These are phyloP conservation scores for Papilio polytes DNA, from an alignment of 1,140 invertebrate species.

Conservation along the genomic window DNA sequence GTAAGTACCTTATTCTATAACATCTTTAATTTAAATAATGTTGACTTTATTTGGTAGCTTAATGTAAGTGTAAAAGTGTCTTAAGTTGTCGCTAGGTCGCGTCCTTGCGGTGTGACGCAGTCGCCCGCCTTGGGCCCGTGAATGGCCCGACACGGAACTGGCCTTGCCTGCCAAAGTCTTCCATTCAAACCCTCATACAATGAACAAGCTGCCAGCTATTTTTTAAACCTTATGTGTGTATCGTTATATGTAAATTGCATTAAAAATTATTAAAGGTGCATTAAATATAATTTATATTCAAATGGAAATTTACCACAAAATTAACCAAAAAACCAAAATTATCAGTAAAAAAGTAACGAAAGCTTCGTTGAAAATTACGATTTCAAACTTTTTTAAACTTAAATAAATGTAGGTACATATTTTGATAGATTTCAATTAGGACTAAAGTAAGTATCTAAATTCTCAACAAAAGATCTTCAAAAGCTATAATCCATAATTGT, in stretches of 20 bases:
- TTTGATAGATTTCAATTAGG: too few species aligned
- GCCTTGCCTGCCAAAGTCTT: conserved; percentile 42
- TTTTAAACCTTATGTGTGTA: background rate
- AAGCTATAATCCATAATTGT: background rate
- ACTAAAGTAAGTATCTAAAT: too few species aligned
- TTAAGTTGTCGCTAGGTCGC: conserved; percentile 43
- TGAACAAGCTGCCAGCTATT: background rate
- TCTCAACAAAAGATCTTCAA: too few species aligned
- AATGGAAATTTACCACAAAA: too few species aligned
- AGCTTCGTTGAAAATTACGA: too few species aligned
- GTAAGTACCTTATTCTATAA: too few species aligned
- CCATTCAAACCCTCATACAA: conserved; percentile 33
- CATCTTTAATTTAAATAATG: background rate
- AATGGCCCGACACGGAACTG: conserved; percentile 49
- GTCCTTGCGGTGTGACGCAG: conserved; percentile 71
- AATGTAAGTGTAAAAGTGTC: conserved; percentile 42
- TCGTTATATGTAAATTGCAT: background rate
- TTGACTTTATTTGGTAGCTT: background rate
- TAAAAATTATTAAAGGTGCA: too few species aligned
- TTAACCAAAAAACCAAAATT: too few species aligned
- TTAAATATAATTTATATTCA: too few species aligned
- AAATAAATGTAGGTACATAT: too few species aligned
- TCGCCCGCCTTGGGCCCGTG: conserved; percentile 57
- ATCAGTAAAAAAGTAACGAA: too few species aligned
- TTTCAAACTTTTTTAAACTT: too few species aligned